Percentiles rank a stretch among this genome's conserved stretches.
These are phyloP conservation scores for Isotomurus palustris DNA, from an alignment of 2,888 invertebrate genomes.

Conservation along the genomic window DNA sequence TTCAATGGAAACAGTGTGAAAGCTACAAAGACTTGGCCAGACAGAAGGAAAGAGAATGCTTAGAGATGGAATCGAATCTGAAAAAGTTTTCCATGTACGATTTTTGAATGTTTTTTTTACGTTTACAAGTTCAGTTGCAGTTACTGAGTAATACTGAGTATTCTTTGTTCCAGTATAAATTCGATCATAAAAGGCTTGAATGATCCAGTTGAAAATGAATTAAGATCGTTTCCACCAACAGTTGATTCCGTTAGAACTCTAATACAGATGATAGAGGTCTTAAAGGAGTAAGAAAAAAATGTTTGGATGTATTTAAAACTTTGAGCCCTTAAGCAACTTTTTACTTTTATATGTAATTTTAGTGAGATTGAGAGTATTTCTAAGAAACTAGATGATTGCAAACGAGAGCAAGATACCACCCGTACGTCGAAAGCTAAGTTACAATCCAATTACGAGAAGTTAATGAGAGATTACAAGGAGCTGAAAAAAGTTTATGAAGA, in stretches of 20 bases:
- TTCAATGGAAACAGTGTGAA: slow-evolving; percentile 30
- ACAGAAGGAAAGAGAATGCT: slow-evolving; percentile 4
- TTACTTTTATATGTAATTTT: slow-evolving; percentile 1
- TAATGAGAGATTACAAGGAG: slow-evolving; percentile 9
- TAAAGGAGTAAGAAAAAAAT: slow-evolving; percentile 22
- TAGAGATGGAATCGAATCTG: slow-evolving; percentile 8
- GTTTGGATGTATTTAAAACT: neutral
- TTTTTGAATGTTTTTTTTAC: too few relatives aligned
- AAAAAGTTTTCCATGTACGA: slow-evolving; percentile 20
- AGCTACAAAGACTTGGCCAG: slow-evolving; percentile 27
- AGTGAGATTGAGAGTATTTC: slow-evolving; percentile 15
- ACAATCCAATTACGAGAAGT: neutral
- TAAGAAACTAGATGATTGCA: slow-evolving; percentile 11
- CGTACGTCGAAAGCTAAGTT: slow-evolving; percentile 12
- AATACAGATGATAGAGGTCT: slow-evolving; percentile 16
- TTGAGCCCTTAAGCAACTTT: neutral
- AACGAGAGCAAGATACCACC: slow-evolving; percentile 2
- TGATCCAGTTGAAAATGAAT: slow-evolving; percentile 17
- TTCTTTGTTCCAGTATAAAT: slow-evolving; percentile 15
- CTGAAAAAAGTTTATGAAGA: neutral
- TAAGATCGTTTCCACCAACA: slow-evolving; percentile 6
- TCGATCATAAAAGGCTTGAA: slow-evolving; percentile 19
- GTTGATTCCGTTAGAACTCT: slow-evolving; percentile 16
- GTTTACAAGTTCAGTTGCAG: neutral
- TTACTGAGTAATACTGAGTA: slow-evolving; percentile 1